Evolutionary conservation across 2,888 invertebrate species (phyloP).

Genomic region (Rhingia rostrata): DNA sequence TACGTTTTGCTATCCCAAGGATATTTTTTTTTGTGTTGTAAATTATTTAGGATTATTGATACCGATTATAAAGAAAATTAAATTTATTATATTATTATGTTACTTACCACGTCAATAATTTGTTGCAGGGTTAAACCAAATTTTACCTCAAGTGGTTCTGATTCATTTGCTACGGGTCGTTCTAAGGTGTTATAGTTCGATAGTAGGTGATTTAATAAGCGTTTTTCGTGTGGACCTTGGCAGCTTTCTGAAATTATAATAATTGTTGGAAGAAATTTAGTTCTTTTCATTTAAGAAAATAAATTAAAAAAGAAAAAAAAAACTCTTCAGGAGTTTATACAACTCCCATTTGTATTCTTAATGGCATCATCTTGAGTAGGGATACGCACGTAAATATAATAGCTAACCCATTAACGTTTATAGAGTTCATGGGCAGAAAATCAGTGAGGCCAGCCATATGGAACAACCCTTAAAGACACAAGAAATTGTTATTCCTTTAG

Average conservation of each 20-base stretch:
- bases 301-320: not conserved
- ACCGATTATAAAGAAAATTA: conserved; percentile 5
- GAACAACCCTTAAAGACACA: too few relatives aligned
- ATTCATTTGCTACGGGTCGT: conserved; percentile 95
- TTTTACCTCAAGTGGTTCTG: conserved; percentile 94
- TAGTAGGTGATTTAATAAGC: conserved; percentile 92
- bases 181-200: conserved; percentile 93
- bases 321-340: too few relatives aligned
- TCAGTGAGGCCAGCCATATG: too few relatives aligned
- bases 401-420: too few relatives aligned
- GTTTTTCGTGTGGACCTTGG: conserved; percentile 95
- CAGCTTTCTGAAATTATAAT: conserved; percentile 88
- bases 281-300: not conserved
- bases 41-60: conserved; percentile 30
- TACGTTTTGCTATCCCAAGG: conserved; percentile 43
- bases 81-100: conserved; percentile 1
- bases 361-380: too few relatives aligned
- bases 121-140: conserved; percentile 96
- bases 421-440: too few relatives aligned
- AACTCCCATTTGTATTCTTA: too few relatives aligned
- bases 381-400: too few relatives aligned
- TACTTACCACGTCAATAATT: conserved; percentile 97
- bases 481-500: too few relatives aligned
- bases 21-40: conserved; percentile 17
- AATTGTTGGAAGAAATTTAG: not conserved